Percentiles rank a stretch among this genome's conserved stretches.
phyloP scores from a whole-genome alignment of 2,797 vertebrate genomes.

The Poecilia picta region DNA sequence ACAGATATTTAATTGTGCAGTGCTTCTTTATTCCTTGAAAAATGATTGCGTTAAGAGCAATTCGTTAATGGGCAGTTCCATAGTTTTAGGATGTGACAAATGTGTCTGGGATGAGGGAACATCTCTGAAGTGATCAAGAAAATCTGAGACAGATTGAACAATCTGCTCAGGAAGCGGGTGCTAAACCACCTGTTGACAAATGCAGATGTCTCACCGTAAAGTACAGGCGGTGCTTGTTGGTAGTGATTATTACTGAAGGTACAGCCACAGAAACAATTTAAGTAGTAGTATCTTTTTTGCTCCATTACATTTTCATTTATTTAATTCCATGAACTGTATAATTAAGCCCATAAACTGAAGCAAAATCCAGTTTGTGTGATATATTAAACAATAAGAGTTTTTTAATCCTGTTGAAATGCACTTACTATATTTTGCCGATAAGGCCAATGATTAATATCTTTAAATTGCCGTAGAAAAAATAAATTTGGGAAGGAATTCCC shows the following conservation, averaged over 20 bases:
- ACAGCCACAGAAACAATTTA: neutral
- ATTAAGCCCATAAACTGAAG: neutral
- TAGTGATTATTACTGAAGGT: neutral
- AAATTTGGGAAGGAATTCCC: neutral
- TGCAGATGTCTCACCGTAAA: neutral
- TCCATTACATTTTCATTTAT: neutral
- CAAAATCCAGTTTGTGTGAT: neutral
- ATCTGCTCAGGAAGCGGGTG: neutral
- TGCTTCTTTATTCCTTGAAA: neutral
- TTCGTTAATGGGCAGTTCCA: neutral
- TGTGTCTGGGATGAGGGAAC: neutral
- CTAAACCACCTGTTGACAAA: neutral
- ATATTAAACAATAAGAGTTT: neutral
- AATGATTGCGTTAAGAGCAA: neutral
- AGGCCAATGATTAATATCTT: too few relatives aligned
- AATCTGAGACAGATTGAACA: neutral
- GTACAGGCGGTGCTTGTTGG: neutral
- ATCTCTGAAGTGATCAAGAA: too few relatives aligned
- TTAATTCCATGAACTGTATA: neutral
- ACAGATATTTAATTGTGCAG: neutral
- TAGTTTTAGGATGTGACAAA: neutral
- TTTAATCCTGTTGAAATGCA: neutral
- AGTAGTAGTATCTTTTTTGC: neutral
- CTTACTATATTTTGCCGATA: too few relatives aligned
- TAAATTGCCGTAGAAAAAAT: neutral